Evolutionary conservation across 2,113 vertebrate genomes (phyloP).

Genomic region (Eulacestoma nigropectus): DNA sequence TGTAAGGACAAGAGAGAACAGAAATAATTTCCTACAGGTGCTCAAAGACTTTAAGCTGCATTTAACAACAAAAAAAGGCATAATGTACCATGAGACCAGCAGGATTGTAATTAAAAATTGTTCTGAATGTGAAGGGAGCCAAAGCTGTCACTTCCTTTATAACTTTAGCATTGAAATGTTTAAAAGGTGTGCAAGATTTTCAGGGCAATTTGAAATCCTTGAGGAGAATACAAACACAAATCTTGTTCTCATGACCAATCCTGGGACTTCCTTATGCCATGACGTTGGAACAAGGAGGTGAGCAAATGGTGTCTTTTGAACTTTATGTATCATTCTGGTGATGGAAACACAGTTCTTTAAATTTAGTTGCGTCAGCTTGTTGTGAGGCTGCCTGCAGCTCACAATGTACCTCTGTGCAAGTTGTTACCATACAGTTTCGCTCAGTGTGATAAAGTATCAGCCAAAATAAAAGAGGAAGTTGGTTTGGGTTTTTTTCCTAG

Average conservation of each 20-base stretch:
- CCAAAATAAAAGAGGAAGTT: background rate
- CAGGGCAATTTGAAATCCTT: background rate
- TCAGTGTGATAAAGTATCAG: background rate
- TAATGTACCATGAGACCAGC: background rate
- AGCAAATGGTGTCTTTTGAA: background rate
- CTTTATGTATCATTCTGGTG: background rate
- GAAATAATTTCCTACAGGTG: background rate
- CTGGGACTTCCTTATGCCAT: background rate
- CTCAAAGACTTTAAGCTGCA: background rate
- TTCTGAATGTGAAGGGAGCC: background rate
- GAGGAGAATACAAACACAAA: background rate
- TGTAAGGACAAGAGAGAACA: background rate
- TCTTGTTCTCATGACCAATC: accelerated
- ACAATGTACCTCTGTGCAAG: background rate
- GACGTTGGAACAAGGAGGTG: background rate
- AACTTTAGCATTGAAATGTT: background rate
- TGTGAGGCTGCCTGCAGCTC: background rate
- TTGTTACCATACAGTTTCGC: background rate
- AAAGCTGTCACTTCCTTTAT: background rate
- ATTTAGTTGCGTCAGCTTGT: background rate
- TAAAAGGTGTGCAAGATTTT: background rate
- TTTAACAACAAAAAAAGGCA: background rate
- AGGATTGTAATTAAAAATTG: background rate
- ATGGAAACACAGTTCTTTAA: background rate
- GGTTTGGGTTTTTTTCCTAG: too few species aligned